Evolutionary conservation across 1,140 invertebrate genomes (phyloP), one percentile per base, ranked within the genome.

Genomic region (Galendromus occidentalis): DNA sequence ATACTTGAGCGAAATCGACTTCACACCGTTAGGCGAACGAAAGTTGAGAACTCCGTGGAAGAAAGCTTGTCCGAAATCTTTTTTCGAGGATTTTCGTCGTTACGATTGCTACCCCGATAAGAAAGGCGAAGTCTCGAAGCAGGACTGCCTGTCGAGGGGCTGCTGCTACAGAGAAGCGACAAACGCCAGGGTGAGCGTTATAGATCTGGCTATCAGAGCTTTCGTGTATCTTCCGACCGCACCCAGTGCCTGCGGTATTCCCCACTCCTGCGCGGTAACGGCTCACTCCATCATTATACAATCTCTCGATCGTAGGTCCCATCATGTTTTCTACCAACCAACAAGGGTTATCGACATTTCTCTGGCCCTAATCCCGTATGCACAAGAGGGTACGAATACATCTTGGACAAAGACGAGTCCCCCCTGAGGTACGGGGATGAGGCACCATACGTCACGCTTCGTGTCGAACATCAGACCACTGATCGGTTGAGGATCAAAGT

Each of bases 401-500:
- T 59, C 9, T 33, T 59, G 14, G 51, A 59, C 9, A 59, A 59
- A 22, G 51, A 59, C 20, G 51, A 59, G 22, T 59, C 55, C 0
- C 67, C 70, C 14, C 66, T 67, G 0, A 42, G 69, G 25, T 71
- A 67, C 25, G 69, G 70, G 17, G 69, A 70, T 42, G 70, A 71
- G 42, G 59, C 66, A 7, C 55, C 66, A 9, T 9, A 28, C 1
- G 64, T 70, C 1, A 42, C 51, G n/a, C 44, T 71, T 39, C 44
- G 65, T 25, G 67, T 71, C 6, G 67, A 71, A 47, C 67, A 66
- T 66, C 69, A 71, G 29, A 70, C 70, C 0, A 64, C 67, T 14
- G 59, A 67, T 18, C 65, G 70, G n/a, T 42, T 71, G 4, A 41
- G 69, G 14, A 69, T 71, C 1, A 70, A 70, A 68, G 70, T 71